Base-by-base conservation (phyloP, 2,888 invertebrate species). In the Eupithecia centaureata region DNA sequence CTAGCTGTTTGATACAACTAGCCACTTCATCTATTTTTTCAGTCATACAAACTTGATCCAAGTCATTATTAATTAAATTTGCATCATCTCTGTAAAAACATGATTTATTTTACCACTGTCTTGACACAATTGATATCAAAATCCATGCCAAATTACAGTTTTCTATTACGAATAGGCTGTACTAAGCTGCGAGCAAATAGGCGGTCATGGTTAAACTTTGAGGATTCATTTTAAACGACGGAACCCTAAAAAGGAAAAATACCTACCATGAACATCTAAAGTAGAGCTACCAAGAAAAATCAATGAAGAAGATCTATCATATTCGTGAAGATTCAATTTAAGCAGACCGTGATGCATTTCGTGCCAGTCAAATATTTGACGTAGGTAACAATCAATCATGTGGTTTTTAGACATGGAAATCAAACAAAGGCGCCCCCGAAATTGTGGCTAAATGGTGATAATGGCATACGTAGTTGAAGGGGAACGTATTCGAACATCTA, bases 391-490 rank as follows among this genome's bases (percentile, higher is more conserved):
- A 54, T 54, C 54, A 54, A 54, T 54, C 54, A 54, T 54, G 54
- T 54, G 28, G n/a, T 56, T 47, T 57, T 57, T 61, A 51, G 56
- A 66, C 61, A 61, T 56, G 32, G 38, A 61, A 61, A 18, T 57
- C 42, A 38, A 59, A 35, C 35, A 58, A 61, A 18, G 18, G 51
- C 27, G 42, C 35, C 33, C 22, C 52, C 15, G 33, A 27, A 58
- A 56, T 18, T 51, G 51, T 66, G 28, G 66, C 58, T 66, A 58
- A 62, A 60, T 38, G 61, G 61, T 66, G 61, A 62, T 62, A 62
- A 66, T 66, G 30, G 51, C 5, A 18, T 51, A 25, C 35, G 51
- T 30, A 15, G 18, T 18, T 15, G 28, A 61, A 66, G 57, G 61
- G 28, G 57, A n/a, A n/a, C n/a, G n/a, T n/a, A n/a, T n/a, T n/a